phyloP scores from a whole-genome alignment of 2,113 vertebrate species.

The Laterallus jamaicensis region DNA sequence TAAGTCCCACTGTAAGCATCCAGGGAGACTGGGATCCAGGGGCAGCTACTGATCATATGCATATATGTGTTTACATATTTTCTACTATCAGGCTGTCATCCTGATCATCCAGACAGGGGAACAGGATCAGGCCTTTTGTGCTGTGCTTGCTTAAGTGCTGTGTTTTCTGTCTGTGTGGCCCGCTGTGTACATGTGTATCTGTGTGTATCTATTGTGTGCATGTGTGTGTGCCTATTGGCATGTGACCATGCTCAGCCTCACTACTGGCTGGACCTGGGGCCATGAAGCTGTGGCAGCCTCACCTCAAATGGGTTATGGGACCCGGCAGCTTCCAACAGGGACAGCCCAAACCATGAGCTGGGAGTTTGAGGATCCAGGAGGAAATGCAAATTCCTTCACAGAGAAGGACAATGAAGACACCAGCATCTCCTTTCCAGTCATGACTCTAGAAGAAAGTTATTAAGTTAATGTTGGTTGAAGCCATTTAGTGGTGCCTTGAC shows the following conservation, averaged over 20 bases:
- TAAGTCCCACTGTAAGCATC: background rate
- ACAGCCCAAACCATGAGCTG: background rate
- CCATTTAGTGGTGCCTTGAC: background rate
- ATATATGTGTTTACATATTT: background rate
- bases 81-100: background rate
- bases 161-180: background rate
- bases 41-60: background rate
- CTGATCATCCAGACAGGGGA: background rate
- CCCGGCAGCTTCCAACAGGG: background rate
- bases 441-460: background rate
- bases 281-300: background rate
- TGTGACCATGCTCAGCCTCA: background rate
- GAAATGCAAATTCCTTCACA: background rate
- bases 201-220: too few species aligned
- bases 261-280: background rate
- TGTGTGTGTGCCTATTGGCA: too few species aligned
- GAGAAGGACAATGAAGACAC: background rate
- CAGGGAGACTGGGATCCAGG: background rate
- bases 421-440: background rate
- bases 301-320: fast-evolving
- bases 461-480: background rate
- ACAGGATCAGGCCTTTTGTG: background rate
- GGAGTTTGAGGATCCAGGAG: background rate
- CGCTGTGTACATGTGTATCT: background rate
- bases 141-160: background rate